Evolutionary conservation across 1,140 invertebrate species (phyloP).

Genomic region (Phenacoccus solenopsis): DNA sequence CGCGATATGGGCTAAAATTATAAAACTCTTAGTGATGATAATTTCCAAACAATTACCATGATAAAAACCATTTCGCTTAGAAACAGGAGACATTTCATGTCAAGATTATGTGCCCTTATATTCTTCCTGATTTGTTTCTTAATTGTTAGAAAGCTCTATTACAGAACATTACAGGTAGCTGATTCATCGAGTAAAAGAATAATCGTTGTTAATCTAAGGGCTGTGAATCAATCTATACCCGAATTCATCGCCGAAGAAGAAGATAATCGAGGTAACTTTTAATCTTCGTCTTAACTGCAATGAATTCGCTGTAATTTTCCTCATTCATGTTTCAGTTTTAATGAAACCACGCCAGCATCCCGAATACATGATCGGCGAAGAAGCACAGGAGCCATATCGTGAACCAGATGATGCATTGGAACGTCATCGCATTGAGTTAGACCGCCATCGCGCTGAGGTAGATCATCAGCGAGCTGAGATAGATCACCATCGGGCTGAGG

Average conservation of each 20-base stretch:
- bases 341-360: not conserved
- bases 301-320: not conserved
- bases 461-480: too few species aligned
- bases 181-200: not conserved
- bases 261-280: not conserved
- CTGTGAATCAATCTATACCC: not conserved
- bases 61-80: not conserved
- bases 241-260: slow-evolving; percentile 4
- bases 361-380: not conserved
- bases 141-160: not conserved
- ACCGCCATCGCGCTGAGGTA: too few species aligned
- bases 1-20: not conserved
- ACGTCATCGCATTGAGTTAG: not conserved
- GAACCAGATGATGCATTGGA: not conserved
- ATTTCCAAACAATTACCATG: not conserved
- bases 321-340: not conserved
- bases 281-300: not conserved
- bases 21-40: not conserved
- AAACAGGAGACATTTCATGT: slow-evolving; percentile 7
- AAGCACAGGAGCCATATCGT: not conserved
- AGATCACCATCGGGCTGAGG: not conserved
- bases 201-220: not conserved
- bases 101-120: not conserved
- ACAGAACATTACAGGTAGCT: not conserved
- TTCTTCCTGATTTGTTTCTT: not conserved